Evolutionary conservation across 1,140 invertebrate genomes (phyloP).

Genomic region (Nixonia krombeini): DNA sequence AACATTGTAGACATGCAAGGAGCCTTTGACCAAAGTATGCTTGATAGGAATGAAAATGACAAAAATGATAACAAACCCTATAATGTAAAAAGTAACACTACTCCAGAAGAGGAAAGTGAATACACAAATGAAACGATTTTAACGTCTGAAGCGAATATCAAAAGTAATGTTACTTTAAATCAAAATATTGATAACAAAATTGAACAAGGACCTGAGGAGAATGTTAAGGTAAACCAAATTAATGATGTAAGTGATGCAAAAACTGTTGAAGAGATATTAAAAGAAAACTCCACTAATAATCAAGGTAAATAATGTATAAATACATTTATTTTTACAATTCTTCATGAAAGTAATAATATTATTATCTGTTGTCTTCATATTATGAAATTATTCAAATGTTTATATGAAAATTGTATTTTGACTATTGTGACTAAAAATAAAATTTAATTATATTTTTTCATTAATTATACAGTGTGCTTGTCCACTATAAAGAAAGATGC

Average conservation of each 20-base stretch:
- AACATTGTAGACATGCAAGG: constrained; percentile 82
- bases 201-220: constrained; percentile 15
- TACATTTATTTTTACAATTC: constrained; percentile 11
- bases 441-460: too few relatives aligned
- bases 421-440: too few relatives aligned
- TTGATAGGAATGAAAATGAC: constrained; percentile 60
- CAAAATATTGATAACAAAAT: constrained; percentile 1
- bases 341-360: not conserved
- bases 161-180: not conserved
- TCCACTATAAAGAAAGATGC: constrained; percentile 57
- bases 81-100: constrained; percentile 41
- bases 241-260: constrained; percentile 8
- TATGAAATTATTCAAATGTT: too few relatives aligned
- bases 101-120: constrained; percentile 28
- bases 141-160: not conserved
- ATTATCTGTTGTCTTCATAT: too few relatives aligned
- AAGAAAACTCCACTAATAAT: constrained; percentile 34
- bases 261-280: constrained; percentile 9
- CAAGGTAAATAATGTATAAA: constrained; percentile 40
- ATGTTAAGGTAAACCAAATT: constrained; percentile 12
- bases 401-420: too few relatives aligned
- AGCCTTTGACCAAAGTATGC: constrained; percentile 73
- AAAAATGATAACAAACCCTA: constrained; percentile 52
- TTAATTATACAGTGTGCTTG: too few relatives aligned
- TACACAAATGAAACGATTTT: constrained; percentile 8